These are phyloP conservation scores for Silurus lanzhouensis DNA, from an alignment of 2,797 vertebrate genomes.

Conservation along the genomic window DNA sequence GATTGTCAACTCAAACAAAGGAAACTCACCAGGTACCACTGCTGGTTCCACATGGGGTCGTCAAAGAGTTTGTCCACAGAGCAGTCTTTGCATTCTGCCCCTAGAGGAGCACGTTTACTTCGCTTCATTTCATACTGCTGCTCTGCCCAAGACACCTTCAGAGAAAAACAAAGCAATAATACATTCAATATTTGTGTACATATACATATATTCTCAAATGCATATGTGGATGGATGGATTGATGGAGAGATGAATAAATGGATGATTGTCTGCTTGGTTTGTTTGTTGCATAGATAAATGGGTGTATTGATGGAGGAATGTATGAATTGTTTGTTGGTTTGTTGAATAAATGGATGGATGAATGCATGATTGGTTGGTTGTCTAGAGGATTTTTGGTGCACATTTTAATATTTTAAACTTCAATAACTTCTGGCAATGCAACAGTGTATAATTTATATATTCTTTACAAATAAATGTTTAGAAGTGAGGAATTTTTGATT, in stretches of 20 bases:
- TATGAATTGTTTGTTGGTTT: neutral
- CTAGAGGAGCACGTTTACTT: constrained; percentile 78
- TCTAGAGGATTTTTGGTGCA: no score
- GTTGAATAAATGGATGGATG: neutral
- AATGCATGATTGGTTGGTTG: neutral
- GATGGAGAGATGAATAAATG: neutral
- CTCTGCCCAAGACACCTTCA: constrained; percentile 94
- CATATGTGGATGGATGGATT: neutral
- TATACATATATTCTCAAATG: neutral
- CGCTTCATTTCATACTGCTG: constrained; percentile 94
- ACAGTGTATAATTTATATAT: no score
- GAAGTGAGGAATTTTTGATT: neutral
- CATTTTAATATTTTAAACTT: neutral
- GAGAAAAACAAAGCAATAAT: neutral
- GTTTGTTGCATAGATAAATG: neutral
- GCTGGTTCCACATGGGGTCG: constrained; percentile 97
- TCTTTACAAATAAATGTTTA: neutral
- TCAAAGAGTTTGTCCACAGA: constrained; percentile 88
- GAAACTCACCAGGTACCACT: constrained; percentile 96
- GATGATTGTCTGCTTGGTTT: neutral
- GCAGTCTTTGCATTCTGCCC: constrained; percentile 72
- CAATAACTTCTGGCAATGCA: neutral
- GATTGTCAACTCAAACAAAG: neutral
- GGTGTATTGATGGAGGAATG: neutral
- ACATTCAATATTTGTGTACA: neutral